Evolutionary conservation across 2,888 invertebrate species (phyloP), one percentile per base, ranked within the genome.

Genomic region (Nymphalis c-album): DNA sequence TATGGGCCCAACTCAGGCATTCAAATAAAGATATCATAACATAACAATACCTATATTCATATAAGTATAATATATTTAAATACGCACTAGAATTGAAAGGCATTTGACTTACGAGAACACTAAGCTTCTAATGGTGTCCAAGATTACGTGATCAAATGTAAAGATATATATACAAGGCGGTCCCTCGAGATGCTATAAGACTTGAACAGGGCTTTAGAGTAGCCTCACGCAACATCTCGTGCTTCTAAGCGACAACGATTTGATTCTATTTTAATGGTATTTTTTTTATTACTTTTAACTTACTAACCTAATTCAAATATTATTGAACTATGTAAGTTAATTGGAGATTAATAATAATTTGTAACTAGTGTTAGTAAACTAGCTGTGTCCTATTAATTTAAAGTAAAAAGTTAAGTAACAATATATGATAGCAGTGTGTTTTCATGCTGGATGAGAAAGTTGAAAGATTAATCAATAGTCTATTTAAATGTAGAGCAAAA

Each of bases 121-220:
- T 40, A 22, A 40, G 31, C 17, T 20, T 57, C 47, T 40, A 48
- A 48, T 57, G 26, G 48, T 48, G 40, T 66, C 48, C 60, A 65
- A 63, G 60, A 60, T 72, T 53, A 64, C 72, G 72, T 72, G 70
- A 64, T 64, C 20, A 64, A 60, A 70, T 71, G 68, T 64, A 63
- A 67, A 67, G 64, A 55, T 64, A 60, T 55, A 55, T 64, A 60
- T 55, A 51, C 58, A 48, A 51, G 64, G 58, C 60, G 59, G 26
- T 68, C 71, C 72, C 68, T 47, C 45, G 70, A 63, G 72, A 68
- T 59, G 46, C 40, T 60, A 48, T 48, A 61, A 63, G 65, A 64
- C 57, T 58, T 55, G 45, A 57, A 61, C 40, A 18, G 48, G 7
- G 40, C 48, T 46, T 35, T 62, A 40, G 50, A 45, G 58, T 8